Conservation (phyloP, 2,888 invertebrate species). For the Amphipoea lucens region DNA sequence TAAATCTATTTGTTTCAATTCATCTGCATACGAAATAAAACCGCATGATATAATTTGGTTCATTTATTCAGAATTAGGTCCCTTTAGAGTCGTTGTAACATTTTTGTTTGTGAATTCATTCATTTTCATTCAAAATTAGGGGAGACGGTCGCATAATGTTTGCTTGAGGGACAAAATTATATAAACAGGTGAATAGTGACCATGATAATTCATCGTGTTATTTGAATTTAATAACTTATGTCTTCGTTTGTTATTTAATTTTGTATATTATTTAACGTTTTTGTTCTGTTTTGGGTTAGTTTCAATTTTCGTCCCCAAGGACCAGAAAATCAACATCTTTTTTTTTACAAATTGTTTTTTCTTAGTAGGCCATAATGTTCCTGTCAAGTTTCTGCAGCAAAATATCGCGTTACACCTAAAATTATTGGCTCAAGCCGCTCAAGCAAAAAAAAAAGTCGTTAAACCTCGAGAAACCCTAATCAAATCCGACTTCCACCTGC, state of each 20-base stretch:
- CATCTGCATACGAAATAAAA: constrained; percentile 7
- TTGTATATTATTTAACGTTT: constrained; percentile 18
- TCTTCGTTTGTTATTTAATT: constrained; percentile 30
- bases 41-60: constrained; percentile 17
- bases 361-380: constrained; percentile 11
- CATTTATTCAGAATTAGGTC: constrained; percentile 25
- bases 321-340: not conserved
- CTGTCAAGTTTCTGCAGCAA: constrained; percentile 4
- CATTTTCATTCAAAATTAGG: constrained; percentile 44
- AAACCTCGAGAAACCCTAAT: constrained; percentile 25
- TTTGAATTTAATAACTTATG: constrained; percentile 34
- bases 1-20: constrained; percentile 1
- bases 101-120: constrained; percentile 17
- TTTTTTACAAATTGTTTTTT: not conserved
- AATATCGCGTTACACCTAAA: constrained; percentile 12
- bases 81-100: constrained; percentile 2
- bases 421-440: not conserved
- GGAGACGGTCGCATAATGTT: constrained; percentile 45
- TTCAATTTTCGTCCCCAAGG: constrained; percentile 5
- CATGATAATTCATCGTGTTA: constrained; percentile 46
- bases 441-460: not conserved
- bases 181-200: constrained; percentile 41
- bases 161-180: constrained; percentile 57
- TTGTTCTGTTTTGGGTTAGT: not conserved
- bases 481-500: constrained; percentile 13